A percentile compares a stretch with the other conserved stretches of the same genome.
These are phyloP conservation scores for Leptocoma aspasia DNA, from an alignment of 2,113 vertebrate species.

Conservation along the genomic window DNA sequence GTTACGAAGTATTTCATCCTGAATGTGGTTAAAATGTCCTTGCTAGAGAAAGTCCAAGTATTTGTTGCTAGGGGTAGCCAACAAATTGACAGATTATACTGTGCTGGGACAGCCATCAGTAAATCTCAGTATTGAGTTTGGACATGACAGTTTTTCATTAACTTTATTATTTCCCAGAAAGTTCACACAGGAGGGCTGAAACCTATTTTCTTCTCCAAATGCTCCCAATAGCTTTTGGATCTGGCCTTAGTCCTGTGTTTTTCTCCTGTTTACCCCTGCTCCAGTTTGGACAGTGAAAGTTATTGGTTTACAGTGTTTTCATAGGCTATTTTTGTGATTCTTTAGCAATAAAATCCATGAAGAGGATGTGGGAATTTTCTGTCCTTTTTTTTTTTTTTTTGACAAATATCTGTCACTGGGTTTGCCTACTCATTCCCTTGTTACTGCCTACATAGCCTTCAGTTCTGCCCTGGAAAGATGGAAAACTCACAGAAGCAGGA, in stretches of 20 bases:
- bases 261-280: not conserved
- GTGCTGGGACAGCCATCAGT: not conserved
- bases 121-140: not conserved
- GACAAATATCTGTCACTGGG: constrained; percentile 35
- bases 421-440: constrained; percentile 38
- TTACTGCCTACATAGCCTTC: constrained; percentile 1
- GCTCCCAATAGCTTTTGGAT: not conserved
- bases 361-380: constrained; percentile 5
- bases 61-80: not conserved
- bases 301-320: not conserved
- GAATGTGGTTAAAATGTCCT: not conserved
- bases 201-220: not conserved
- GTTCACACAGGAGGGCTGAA: not conserved
- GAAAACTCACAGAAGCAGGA: not conserved
- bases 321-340: not conserved
- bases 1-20: not conserved
- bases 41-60: not conserved
- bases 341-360: not conserved
- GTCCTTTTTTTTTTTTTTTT: not conserved
- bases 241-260: not conserved
- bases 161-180: constrained; percentile 17
- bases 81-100: not conserved
- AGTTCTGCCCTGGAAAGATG: not conserved
- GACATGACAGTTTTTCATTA: constrained; percentile 4
- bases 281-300: not conserved